These are phyloP conservation scores for Acipenser transmontanus DNA, from an alignment of 2,797 vertebrate species.

Conservation along the genomic window DNA sequence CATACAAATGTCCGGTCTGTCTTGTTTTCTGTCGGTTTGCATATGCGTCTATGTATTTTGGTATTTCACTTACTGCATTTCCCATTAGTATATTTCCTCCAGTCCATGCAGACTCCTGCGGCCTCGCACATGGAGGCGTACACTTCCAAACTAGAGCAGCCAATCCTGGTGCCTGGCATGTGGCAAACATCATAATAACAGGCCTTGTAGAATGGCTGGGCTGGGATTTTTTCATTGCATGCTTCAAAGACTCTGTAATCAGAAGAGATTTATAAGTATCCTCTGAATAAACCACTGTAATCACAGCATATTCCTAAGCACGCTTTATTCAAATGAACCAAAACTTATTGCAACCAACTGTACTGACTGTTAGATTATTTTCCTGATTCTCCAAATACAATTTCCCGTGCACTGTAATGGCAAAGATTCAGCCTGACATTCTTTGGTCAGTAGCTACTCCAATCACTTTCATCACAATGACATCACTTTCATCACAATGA, in stretches of 20 bases:
- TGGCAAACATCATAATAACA: slow-evolving; percentile 51
- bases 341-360: background rate
- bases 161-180: background rate
- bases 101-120: slow-evolving; percentile 56
- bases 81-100: slow-evolving; percentile 60
- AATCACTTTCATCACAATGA: background rate
- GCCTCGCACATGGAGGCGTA: slow-evolving; percentile 58
- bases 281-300: background rate
- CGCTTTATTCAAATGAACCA: background rate
- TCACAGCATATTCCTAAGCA: background rate
- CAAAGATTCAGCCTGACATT: background rate
- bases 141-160: slow-evolving; percentile 58
- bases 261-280: background rate
- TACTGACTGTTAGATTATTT: too few relatives aligned
- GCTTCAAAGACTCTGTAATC: slow-evolving; percentile 53
- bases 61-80: slow-evolving; percentile 54
- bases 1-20: too few relatives aligned
- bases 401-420: background rate
- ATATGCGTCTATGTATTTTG: background rate
- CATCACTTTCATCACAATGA: background rate
- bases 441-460: background rate
- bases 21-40: background rate
- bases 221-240: slow-evolving; percentile 48
- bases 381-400: too few relatives aligned
- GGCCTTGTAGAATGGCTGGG: slow-evolving; percentile 32